phyloP scores from a whole-genome alignment of 2,888 invertebrate species.

The Ormyrus thymus region DNA sequence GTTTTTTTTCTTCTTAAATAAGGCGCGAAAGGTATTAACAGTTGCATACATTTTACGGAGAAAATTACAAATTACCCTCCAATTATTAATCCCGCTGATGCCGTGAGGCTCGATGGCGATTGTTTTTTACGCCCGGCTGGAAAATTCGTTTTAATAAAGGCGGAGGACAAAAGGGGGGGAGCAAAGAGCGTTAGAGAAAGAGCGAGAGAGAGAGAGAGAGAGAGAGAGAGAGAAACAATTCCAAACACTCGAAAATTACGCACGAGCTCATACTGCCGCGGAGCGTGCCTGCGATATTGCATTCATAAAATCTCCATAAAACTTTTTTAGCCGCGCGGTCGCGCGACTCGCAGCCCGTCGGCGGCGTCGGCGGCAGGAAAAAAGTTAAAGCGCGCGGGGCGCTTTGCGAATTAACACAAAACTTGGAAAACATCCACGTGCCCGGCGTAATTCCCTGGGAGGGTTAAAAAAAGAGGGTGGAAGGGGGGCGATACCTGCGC shows the following conservation, averaged over 20 bases:
- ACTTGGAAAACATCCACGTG: constrained; percentile 14
- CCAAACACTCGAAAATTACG: constrained; percentile 11
- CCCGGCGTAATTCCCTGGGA: constrained; percentile 8
- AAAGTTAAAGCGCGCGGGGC: not conserved
- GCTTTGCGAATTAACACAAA: constrained; percentile 21
- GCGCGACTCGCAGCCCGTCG: too few relatives aligned
- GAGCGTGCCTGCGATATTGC: constrained; percentile 14
- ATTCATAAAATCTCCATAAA: constrained; percentile 45
- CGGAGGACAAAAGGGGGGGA: too few relatives aligned
- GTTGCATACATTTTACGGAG: too few relatives aligned
- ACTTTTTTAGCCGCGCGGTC: not conserved
- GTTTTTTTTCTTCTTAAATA: too few relatives aligned
- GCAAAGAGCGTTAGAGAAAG: not conserved
- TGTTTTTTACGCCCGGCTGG: too few relatives aligned
- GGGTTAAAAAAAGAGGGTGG: not conserved
- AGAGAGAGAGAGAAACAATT: constrained; percentile 9
- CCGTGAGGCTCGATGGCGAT: too few relatives aligned
- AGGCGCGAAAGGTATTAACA: too few relatives aligned
- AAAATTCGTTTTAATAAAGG: too few relatives aligned
- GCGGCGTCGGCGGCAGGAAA: not conserved
- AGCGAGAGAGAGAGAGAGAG: not conserved
- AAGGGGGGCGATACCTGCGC: too few relatives aligned
- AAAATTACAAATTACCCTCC: too few relatives aligned
- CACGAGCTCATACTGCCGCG: not conserved
- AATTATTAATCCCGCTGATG: too few relatives aligned